A percentile compares a stretch with the other conserved stretches of the same genome.
These are phyloP conservation scores for Drosophila asahinai DNA, from an alignment of 1,140 invertebrate species.

Conservation along the genomic window DNA sequence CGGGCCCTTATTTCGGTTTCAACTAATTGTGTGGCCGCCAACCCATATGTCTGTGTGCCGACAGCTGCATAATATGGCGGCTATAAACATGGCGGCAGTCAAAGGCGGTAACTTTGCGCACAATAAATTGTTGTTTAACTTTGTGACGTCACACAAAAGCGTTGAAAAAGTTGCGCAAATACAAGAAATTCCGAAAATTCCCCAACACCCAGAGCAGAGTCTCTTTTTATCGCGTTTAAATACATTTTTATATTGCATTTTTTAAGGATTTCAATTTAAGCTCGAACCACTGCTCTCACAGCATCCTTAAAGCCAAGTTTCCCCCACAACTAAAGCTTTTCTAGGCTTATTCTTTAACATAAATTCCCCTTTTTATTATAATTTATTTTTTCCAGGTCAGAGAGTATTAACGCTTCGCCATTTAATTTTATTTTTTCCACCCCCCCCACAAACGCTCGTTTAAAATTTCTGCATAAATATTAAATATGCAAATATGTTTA, in stretches of 20 bases:
- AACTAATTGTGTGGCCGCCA: constrained; percentile 10
- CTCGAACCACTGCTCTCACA: too few relatives aligned
- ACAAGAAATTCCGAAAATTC: constrained; percentile 8
- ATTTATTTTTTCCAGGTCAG: not conserved
- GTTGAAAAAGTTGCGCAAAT: constrained; percentile 14
- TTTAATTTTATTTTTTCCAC: constrained; percentile 9
- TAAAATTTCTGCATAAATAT: constrained; percentile 43
- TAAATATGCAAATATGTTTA: constrained; percentile 51
- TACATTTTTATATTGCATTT: not conserved
- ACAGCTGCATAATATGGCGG: constrained; percentile 22
- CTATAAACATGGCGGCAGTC: constrained; percentile 22
- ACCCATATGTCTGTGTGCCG: constrained; percentile 18
- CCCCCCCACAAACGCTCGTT: not conserved
- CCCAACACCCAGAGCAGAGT: not conserved
- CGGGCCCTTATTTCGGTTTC: constrained; percentile 8
- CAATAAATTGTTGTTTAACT: constrained; percentile 36
- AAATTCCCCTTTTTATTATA: not conserved
- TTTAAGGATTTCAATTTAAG: not conserved
- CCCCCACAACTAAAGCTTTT: too few relatives aligned
- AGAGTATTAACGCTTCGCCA: constrained; percentile 24
- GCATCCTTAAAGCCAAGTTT: too few relatives aligned
- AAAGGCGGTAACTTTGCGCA: constrained; percentile 38
- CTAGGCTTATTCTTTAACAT: not conserved
- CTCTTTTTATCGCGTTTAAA: not conserved
- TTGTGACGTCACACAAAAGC: constrained; percentile 25